Conservation (phyloP, 2,797 vertebrate species). For the Mormyrus proboscirostris region DNA sequence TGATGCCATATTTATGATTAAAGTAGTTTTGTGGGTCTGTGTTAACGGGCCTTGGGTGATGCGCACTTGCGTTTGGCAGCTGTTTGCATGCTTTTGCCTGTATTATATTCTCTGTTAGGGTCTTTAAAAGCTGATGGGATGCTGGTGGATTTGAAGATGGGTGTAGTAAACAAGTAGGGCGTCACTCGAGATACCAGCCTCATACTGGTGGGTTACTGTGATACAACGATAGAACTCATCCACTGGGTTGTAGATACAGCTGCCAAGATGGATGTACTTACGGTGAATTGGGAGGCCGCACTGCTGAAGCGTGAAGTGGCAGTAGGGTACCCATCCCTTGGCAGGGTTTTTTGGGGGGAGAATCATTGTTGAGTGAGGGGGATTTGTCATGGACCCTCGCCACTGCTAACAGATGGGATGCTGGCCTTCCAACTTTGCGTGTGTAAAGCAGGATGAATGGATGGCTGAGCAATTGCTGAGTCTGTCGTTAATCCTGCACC, state of each 20-base stretch:
- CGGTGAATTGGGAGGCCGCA: not conserved
- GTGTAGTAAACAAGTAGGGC: not conserved
- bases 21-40: not conserved
- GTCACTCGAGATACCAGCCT: not conserved
- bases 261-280: not conserved
- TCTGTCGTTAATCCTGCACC: not conserved
- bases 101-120: not conserved
- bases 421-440: not conserved
- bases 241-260: not conserved
- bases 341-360: not conserved
- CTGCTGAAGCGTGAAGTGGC: not conserved
- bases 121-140: not conserved
- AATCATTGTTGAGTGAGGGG: not conserved
- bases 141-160: not conserved
- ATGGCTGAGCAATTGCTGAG: not conserved
- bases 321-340: not conserved
- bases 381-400: not conserved
- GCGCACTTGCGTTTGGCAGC: not conserved
- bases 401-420: not conserved
- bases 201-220: not conserved
- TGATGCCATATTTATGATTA: not conserved
- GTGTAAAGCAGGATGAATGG: not conserved
- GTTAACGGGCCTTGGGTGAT: not conserved
- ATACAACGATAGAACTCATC: not conserved
- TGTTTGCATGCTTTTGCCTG: not conserved